Percentiles rank a stretch among this genome's conserved stretches.
Evolutionary conservation across 2,888 invertebrate genomes (phyloP).

Genomic region (Nudaria mundana): DNA sequence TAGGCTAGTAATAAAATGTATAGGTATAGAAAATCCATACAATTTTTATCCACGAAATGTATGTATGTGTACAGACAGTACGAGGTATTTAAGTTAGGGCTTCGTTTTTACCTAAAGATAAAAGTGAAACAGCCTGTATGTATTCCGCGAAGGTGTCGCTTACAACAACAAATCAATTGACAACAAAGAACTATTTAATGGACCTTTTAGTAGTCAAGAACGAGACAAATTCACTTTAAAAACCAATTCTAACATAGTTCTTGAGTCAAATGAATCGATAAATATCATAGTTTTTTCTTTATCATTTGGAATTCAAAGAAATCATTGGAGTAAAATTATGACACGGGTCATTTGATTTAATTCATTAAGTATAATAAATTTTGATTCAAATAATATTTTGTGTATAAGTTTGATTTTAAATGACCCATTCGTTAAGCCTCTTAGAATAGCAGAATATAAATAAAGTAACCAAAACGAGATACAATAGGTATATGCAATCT

Average conservation of each 20-base stretch:
- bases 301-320: slow-evolving; percentile 20
- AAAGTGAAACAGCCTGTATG: slow-evolving; percentile 44
- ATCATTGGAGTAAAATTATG: slow-evolving; percentile 8
- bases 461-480: too few species aligned
- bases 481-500: too few species aligned
- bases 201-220: slow-evolving; percentile 67
- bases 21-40: too few species aligned
- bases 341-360: slow-evolving; percentile 14
- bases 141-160: slow-evolving; percentile 37
- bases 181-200: slow-evolving; percentile 66
- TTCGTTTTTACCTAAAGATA: neutral
- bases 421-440: too few species aligned
- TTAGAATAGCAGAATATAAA: too few species aligned
- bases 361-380: slow-evolving; percentile 21
- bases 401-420: too few species aligned
- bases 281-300: slow-evolving; percentile 37
- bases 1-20: too few species aligned
- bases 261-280: slow-evolving; percentile 37
- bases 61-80: too few species aligned
- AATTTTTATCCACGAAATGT: too few species aligned
- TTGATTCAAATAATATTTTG: neutral
- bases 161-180: slow-evolving; percentile 66
- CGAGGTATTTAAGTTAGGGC: too few species aligned
- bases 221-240: slow-evolving; percentile 74
- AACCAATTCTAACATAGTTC: slow-evolving; percentile 51